A percentile compares a stretch with the other conserved stretches of the same genome.
Evolutionary conservation across 1,140 invertebrate species (phyloP).

Genomic region (Euwallacea similis): DNA sequence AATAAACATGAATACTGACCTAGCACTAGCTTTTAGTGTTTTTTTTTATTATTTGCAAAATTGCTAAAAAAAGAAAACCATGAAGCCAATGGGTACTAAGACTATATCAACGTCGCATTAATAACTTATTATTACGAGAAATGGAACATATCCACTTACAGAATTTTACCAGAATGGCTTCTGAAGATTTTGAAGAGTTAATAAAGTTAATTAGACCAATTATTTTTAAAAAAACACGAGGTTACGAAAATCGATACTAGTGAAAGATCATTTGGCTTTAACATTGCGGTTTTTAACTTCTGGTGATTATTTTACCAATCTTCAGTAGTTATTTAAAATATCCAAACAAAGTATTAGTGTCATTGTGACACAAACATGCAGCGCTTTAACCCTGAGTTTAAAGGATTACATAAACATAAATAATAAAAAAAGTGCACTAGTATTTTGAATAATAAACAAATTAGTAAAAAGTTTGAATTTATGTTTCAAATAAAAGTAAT

Average conservation of each 20-base stretch:
- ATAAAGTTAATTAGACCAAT: too few species aligned
- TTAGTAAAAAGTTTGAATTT: neutral
- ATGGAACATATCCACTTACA: too few species aligned
- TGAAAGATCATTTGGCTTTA: neutral
- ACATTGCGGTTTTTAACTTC: neutral
- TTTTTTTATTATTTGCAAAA: too few species aligned
- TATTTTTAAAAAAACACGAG: neutral
- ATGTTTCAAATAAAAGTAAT: neutral
- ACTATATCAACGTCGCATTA: too few species aligned
- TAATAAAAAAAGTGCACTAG: too few species aligned
- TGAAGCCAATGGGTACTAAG: too few species aligned
- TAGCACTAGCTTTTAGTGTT: too few species aligned
- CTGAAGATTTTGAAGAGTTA: too few species aligned
- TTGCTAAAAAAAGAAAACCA: too few species aligned
- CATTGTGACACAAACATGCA: neutral
- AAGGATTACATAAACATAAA: neutral
- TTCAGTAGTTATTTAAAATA: neutral
- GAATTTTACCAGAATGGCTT: too few species aligned
- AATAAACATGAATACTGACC: too few species aligned
- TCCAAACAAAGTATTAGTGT: neutral
- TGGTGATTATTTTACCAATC: neutral
- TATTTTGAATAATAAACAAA: slow-evolving; percentile 2
- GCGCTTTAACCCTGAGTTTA: neutral
- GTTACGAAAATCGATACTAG: neutral
- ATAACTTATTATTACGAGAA: too few species aligned